Evolutionary conservation across 2,888 invertebrate species (phyloP).

Genomic region (Rotaria sp.): DNA sequence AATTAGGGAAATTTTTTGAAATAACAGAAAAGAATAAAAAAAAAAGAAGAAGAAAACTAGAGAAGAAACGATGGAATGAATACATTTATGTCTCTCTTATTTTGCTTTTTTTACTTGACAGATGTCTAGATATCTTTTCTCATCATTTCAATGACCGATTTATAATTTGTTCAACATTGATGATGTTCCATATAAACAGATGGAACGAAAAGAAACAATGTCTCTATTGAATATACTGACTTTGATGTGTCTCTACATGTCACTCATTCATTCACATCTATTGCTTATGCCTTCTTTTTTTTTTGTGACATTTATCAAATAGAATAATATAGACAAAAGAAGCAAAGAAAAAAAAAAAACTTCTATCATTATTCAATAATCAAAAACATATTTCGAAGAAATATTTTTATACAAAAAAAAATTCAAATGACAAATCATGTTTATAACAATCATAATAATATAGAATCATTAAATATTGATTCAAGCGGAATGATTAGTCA

Average conservation of each 20-base stretch:
- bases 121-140: neutral
- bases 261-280: neutral
- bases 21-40: neutral
- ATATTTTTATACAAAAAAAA: too few species aligned
- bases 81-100: neutral
- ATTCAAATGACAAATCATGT: too few species aligned
- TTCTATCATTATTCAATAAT: too few species aligned
- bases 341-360: too few species aligned
- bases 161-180: neutral
- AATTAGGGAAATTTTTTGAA: slow-evolving; percentile 17
- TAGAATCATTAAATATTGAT: neutral
- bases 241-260: neutral
- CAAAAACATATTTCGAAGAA: too few species aligned
- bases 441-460: too few species aligned
- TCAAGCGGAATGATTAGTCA: neutral
- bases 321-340: too few species aligned
- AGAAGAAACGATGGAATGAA: neutral
- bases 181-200: neutral
- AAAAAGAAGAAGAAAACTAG: too few species aligned
- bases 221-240: neutral
- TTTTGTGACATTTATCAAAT: too few species aligned
- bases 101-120: neutral
- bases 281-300: too few species aligned
- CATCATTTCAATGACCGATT: neutral
- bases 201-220: neutral